Percentiles rank a stretch among this genome's conserved stretches.
Conservation (phyloP, 2,797 vertebrate species). For the Simalia tracyae region DNA sequence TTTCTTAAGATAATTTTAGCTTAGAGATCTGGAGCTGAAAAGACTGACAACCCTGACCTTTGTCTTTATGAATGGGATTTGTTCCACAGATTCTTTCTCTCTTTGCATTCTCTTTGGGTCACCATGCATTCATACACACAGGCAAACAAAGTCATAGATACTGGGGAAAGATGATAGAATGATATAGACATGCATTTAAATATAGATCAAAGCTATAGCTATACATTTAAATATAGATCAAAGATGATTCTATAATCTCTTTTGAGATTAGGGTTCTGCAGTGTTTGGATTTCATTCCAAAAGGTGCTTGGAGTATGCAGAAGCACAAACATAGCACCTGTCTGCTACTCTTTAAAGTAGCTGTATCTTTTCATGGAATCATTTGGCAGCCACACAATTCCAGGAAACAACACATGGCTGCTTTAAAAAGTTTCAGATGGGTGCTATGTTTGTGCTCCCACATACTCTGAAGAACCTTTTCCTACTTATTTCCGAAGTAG, state of each 20-base stretch:
- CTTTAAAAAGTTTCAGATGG: not conserved
- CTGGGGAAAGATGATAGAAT: slow-evolving; percentile 3
- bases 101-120: slow-evolving; percentile 14
- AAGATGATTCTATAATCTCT: not conserved
- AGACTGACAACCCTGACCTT: not conserved
- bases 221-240: slow-evolving; percentile 30
- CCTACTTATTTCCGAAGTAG: not conserved
- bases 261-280: not conserved
- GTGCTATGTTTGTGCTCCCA: not conserved
- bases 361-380: not conserved
- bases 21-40: slow-evolving; percentile 7
- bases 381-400: not conserved
- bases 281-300: not conserved
- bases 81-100: not conserved
- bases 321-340: not conserved
- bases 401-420: not conserved
- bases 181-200: slow-evolving; percentile 27
- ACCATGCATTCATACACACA: not conserved
- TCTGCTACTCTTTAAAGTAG: not conserved
- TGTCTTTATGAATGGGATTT: not conserved
- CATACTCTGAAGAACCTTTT: not conserved
- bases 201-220: slow-evolving; percentile 37
- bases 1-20: not conserved
- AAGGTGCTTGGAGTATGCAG: not conserved
- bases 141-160: slow-evolving; percentile 25